These are phyloP conservation scores for Syngnathus acus DNA, from an alignment of 2,797 vertebrate genomes.

Conservation along the genomic window DNA sequence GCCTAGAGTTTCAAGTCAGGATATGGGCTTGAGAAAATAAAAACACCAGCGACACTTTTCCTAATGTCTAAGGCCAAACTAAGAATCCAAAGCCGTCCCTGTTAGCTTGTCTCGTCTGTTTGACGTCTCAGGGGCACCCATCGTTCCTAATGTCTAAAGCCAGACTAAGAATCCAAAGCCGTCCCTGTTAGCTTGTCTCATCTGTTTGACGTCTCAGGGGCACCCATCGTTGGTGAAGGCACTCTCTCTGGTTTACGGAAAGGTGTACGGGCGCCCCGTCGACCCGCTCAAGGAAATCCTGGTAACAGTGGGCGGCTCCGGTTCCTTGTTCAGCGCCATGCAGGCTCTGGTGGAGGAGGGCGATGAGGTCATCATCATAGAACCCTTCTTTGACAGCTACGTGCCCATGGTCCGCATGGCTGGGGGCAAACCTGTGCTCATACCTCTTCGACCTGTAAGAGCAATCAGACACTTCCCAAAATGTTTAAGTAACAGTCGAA, in stretches of 20 bases:
- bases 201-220: conserved; percentile 64
- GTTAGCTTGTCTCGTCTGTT: no score
- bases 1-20: no score
- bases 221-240: conserved; percentile 85
- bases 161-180: no score
- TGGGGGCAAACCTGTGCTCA: conserved; percentile 81
- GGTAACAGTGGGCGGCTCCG: conserved; percentile 88
- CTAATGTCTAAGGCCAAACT: no score
- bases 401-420: conserved; percentile 93
- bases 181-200: no score
- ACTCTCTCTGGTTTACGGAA: conserved; percentile 83
- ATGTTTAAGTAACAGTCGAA: no score
- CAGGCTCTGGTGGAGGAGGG: conserved; percentile 85
- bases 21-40: no score
- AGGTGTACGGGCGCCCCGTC: conserved; percentile 72
- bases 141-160: conserved; percentile 35
- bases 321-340: conserved; percentile 83
- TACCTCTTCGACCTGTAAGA: conserved; percentile 82
- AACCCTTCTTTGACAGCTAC: conserved; percentile 92
- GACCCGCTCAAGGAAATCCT: conserved; percentile 85
- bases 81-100: no score
- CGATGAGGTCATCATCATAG: conserved; percentile 94
- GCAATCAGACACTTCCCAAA: no score
- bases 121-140: conserved; percentile 78
- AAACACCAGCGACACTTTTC: neutral